Conservation (phyloP, 2,797 vertebrate genomes). For the Gallinago nigripennis region DNA sequence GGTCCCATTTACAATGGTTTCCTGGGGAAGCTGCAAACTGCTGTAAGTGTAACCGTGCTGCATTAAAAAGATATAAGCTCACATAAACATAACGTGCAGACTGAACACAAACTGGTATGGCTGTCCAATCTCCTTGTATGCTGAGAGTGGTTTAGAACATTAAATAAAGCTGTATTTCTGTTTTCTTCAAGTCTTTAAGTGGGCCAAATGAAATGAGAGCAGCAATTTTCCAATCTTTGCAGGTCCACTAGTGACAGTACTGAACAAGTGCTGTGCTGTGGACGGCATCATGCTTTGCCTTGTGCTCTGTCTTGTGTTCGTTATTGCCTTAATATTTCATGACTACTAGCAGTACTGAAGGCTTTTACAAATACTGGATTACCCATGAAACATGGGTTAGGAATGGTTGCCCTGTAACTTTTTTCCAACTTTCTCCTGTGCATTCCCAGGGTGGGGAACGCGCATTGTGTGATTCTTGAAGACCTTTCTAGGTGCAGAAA, state of each 20-base stretch:
- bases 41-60: conserved; percentile 46
- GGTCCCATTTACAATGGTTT: conserved; percentile 78
- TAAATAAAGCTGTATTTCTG: conserved; percentile 51
- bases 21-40: conserved; percentile 73
- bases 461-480: not conserved
- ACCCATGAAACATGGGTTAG: not conserved
- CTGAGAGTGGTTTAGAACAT: conserved; percentile 46
- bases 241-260: not conserved
- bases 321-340: not conserved
- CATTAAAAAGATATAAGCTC: conserved; percentile 60
- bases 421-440: not conserved
- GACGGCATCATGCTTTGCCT: not conserved
- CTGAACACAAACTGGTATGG: conserved; percentile 3
- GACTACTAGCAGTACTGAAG: not conserved
- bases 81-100: conserved; percentile 26
- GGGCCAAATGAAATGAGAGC: not conserved
- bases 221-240: not conserved
- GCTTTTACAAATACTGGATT: not conserved
- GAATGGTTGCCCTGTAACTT: not conserved
- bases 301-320: not conserved
- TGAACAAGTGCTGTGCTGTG: not conserved
- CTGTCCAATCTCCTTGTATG: conserved; percentile 17
- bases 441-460: accelerated
- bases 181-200: conserved; percentile 2
- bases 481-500: not conserved